Evolutionary conservation across 1,140 invertebrate genomes (phyloP).

Genomic region (Acromyrmex heyeri): DNA sequence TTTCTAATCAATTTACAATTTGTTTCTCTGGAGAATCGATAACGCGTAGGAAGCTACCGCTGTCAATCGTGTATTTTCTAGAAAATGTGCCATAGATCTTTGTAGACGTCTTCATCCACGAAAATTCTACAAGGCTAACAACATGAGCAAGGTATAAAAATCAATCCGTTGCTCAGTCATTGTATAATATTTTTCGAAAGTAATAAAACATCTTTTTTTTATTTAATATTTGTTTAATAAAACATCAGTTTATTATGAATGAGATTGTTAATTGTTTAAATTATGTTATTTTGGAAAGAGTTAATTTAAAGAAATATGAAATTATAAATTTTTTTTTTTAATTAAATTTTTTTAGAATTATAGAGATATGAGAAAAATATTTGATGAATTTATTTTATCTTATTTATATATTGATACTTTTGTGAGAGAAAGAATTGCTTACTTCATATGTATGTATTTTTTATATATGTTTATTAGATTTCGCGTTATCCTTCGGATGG

Average conservation of each 20-base stretch:
- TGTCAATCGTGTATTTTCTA: background rate
- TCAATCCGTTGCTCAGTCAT: background rate
- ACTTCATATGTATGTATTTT: conserved; percentile 95
- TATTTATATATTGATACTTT: background rate
- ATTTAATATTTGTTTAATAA: background rate
- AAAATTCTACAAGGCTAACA: background rate
- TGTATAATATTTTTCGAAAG: background rate
- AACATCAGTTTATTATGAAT: background rate
- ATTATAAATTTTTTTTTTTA: background rate
- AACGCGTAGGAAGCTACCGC: background rate
- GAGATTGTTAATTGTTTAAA: background rate
- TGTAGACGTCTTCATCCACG: background rate
- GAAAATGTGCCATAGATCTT: background rate
- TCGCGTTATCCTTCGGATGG: conserved; percentile 95
- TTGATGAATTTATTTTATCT: background rate
- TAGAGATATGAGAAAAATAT: background rate
- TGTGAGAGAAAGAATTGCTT: too few species aligned
- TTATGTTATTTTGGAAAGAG: background rate
- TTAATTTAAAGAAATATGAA: background rate
- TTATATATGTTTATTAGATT: conserved; percentile 82
- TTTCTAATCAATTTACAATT: conserved; percentile 44
- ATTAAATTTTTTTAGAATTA: background rate
- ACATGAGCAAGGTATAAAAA: conserved; percentile 51
- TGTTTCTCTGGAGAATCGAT: conserved; percentile 48
- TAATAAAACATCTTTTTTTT: background rate